Percentiles rank a stretch among this genome's conserved stretches.
These are phyloP conservation scores for Watsonalla binaria DNA, from an alignment of 2,888 invertebrate species.

Conservation along the genomic window DNA sequence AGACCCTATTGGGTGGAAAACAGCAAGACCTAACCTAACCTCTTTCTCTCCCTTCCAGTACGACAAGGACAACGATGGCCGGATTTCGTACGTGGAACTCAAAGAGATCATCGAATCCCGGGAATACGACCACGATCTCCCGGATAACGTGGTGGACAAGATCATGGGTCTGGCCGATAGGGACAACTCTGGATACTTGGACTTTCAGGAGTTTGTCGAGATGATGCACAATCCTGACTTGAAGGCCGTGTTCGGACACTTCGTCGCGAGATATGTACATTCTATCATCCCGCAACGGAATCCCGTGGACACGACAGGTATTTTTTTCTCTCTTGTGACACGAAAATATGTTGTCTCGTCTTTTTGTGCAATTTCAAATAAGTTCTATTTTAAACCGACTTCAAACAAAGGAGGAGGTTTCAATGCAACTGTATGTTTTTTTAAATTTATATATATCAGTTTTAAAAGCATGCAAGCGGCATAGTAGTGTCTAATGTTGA, in stretches of 20 bases:
- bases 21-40: neutral
- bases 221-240: conserved; percentile 82
- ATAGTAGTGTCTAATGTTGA: too few relatives aligned
- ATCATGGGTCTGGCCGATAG: conserved; percentile 83
- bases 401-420: too few relatives aligned
- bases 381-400: too few relatives aligned
- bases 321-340: conserved; percentile 8
- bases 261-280: conserved; percentile 80
- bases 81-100: conserved; percentile 82
- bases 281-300: conserved; percentile 76
- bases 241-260: conserved; percentile 82
- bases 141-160: conserved; percentile 81
- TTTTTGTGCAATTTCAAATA: neutral
- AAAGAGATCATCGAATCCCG: conserved; percentile 78
- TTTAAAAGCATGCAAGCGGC: too few relatives aligned
- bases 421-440: too few relatives aligned
- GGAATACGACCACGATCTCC: conserved; percentile 83
- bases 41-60: conserved; percentile 71
- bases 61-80: conserved; percentile 84
- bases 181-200: conserved; percentile 81
- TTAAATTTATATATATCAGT: too few relatives aligned
- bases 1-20: neutral
- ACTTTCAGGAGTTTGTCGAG: conserved; percentile 85
- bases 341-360: too few relatives aligned
- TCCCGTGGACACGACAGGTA: conserved; percentile 72